A percentile compares a stretch with the other conserved stretches of the same genome.
Conservation (phyloP, 2,888 invertebrate species). For the Eutolmus rufibarbis region DNA sequence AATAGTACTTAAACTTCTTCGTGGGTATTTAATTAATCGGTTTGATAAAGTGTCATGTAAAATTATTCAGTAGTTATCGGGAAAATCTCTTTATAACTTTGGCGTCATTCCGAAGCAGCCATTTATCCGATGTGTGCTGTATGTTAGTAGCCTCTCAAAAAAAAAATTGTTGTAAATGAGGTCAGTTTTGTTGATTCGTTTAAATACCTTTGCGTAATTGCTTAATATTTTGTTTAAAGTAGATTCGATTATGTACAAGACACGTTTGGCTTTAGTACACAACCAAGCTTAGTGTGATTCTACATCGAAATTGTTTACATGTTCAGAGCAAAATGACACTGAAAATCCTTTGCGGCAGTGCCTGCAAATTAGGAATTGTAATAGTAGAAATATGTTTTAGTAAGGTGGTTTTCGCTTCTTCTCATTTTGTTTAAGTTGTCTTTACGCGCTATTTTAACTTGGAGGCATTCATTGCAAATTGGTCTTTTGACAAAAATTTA, state of each 20-base stretch:
- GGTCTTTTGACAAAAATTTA: neutral
- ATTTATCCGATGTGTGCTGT: neutral
- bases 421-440: neutral
- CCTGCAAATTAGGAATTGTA: neutral
- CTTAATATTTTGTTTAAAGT: neutral
- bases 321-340: too few relatives aligned
- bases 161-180: neutral
- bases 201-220: neutral
- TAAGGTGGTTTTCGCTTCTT: neutral
- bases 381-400: neutral
- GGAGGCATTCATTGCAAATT: neutral
- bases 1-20: neutral
- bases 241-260: neutral
- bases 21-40: neutral
- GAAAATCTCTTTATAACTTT: neutral
- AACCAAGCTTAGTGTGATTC: neutral
- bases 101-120: slow-evolving; percentile 43
- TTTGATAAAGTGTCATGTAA: slow-evolving; percentile 32
- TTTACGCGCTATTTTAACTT: neutral
- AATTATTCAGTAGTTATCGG: slow-evolving; percentile 21
- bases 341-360: neutral
- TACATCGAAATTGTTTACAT: neutral
- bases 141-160: neutral
- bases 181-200: neutral
- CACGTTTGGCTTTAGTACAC: neutral